Evolutionary conservation across 2,797 vertebrate genomes (phyloP).

Genomic region (Acanthurus leucopareius): DNA sequence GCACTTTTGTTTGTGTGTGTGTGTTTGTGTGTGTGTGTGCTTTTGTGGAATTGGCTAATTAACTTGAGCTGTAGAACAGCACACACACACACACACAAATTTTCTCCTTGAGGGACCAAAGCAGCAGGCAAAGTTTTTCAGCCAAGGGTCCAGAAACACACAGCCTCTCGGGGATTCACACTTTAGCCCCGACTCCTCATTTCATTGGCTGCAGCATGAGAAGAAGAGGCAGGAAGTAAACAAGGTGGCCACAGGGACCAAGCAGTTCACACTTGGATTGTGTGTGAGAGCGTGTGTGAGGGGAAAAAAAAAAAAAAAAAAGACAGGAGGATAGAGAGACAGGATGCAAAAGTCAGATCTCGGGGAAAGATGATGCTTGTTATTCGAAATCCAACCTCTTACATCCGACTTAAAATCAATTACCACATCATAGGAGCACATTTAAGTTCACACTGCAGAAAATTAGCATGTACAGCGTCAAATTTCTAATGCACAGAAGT

Average conservation of each 20-base stretch:
- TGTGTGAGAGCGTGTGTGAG: constrained; percentile 1
- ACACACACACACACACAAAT: constrained; percentile 16
- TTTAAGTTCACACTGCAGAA: constrained; percentile 10
- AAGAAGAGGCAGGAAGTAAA: constrained; percentile 57
- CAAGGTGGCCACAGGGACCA: constrained; percentile 46
- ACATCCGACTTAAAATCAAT: neutral
- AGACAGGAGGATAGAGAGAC: neutral
- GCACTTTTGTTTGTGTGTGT: constrained; percentile 35
- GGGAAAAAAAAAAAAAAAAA: neutral
- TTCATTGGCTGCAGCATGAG: constrained; percentile 33
- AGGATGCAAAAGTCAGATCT: constrained; percentile 4
- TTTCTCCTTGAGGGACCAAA: constrained; percentile 41
- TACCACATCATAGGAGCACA: neutral
- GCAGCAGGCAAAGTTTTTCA: constrained; percentile 50
- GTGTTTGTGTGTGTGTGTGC: constrained; percentile 23
- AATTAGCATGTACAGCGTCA: neutral
- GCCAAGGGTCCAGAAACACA: constrained; percentile 42
- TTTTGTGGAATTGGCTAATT: constrained; percentile 56
- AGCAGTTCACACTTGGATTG: constrained; percentile 4
- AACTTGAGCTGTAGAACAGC: constrained; percentile 24
- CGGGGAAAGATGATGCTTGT: neutral
- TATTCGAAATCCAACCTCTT: neutral
- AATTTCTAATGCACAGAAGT: constrained; percentile 1
- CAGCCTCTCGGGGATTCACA: constrained; percentile 30
- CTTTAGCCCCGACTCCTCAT: constrained; percentile 11